Base-by-base conservation (phyloP, 1,140 invertebrate species). In the Agrilus planipennis region DNA sequence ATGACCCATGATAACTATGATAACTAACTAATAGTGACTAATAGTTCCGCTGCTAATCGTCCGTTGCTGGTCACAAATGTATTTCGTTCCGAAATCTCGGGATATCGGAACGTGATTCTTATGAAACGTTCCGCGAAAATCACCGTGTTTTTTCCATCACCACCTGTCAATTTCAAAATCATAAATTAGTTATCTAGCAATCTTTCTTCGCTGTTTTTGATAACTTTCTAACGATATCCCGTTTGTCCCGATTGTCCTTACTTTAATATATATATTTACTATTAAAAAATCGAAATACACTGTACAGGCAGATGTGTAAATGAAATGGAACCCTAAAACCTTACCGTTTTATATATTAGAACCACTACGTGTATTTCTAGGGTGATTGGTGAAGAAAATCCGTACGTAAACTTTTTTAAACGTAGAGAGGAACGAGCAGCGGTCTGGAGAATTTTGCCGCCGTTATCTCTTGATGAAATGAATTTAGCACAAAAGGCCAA, bases 401-500 rank as follows among this genome's bases (percentile, higher is more conserved):
- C 51, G n/a, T 59, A 57, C 37, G 35, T 46, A 15, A 41, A 52
- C 14, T 60, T 60, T 39, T 53, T 57, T n/a, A 51, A 51, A 16
- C 37, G 45, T 16, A 39, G 43, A 16, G 37, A 39, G 3, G 47
- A 49, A 18, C 38, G 52, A 34, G 55, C 52, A 9, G 44, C 44
- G 7, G 45, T 52, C 23, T 60, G 57, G 57, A 37, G 46, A 39
- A 38, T 41, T 17, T 38, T 54, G 25, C 52, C 50, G 10, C 52
- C 52, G 9, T 18, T 52, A 30, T 37, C 35, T 16, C 30, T 54
- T 4, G 46, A 52, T 6, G 54, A 54, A 21, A 55, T 56, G 49
- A 41, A 48, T 32, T 63, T 70, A 37, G 66, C 55, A 37, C 67
- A 68, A 39, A 69, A 64, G 50, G 63, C 68, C 15, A 63, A 69